Percentiles rank a stretch among this genome's conserved stretches.
These are phyloP conservation scores for Amphipyra berbera DNA, from an alignment of 2,888 invertebrate genomes.

Conservation along the genomic window DNA sequence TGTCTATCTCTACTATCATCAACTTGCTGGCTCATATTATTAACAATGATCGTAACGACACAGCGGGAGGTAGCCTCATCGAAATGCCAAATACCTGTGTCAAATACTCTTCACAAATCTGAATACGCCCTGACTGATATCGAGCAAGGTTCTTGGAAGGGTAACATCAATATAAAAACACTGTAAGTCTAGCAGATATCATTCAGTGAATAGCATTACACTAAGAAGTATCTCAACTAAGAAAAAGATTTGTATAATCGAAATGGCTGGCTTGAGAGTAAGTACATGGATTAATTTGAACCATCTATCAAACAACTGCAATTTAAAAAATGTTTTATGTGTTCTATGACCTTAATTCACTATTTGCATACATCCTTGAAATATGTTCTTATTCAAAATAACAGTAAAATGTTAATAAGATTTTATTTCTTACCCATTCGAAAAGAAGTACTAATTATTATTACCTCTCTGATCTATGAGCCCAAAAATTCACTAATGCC, in stretches of 20 bases:
- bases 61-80: slow-evolving; percentile 67
- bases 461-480: not conserved
- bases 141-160: slow-evolving; percentile 67
- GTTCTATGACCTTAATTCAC: too few species aligned
- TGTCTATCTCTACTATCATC: slow-evolving; percentile 9
- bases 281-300: not conserved
- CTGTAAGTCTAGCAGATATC: slow-evolving; percentile 60
- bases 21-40: slow-evolving; percentile 41
- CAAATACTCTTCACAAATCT: slow-evolving; percentile 50
- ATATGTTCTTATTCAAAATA: too few species aligned
- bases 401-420: too few species aligned
- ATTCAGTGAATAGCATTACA: slow-evolving; percentile 61
- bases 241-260: slow-evolving; percentile 9
- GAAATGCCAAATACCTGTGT: slow-evolving; percentile 60
- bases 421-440: too few species aligned
- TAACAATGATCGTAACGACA: slow-evolving; percentile 62
- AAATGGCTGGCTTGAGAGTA: slow-evolving; percentile 65
- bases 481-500: not conserved
- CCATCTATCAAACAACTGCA: not conserved
- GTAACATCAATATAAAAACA: slow-evolving; percentile 72
- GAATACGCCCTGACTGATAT: slow-evolving; percentile 59
- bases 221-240: slow-evolving; percentile 32
- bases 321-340: too few species aligned
- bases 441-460: too few species aligned
- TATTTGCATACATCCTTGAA: too few species aligned